These are phyloP conservation scores for Ptilonorhynchus violaceus DNA, from an alignment of 2,113 vertebrate species.

Conservation along the genomic window DNA sequence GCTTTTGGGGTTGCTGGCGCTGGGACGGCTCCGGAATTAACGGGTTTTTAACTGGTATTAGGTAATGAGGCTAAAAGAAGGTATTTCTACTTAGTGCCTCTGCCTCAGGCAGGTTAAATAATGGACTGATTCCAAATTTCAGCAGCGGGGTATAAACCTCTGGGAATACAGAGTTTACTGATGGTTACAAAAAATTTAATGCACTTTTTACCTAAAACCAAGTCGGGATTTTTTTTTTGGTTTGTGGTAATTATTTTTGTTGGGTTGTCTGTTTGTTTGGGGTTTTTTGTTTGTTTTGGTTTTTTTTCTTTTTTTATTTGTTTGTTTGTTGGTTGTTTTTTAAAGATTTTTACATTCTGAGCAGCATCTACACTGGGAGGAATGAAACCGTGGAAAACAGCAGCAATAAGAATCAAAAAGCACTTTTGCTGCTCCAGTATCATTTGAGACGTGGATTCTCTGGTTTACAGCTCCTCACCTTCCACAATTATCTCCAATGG, in stretches of 20 bases:
- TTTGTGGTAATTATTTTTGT: too few species aligned
- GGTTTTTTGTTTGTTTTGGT: too few species aligned
- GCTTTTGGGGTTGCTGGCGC: neutral
- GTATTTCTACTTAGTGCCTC: neutral
- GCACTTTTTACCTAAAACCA: neutral
- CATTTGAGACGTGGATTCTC: neutral
- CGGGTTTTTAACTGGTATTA: rapidly evolving
- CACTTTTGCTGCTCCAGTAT: neutral
- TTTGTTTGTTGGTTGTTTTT: neutral
- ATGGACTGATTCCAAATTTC: neutral
- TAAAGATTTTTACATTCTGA: neutral
- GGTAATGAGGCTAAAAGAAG: neutral
- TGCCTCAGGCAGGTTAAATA: neutral
- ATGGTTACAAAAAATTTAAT: neutral
- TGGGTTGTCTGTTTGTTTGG: too few species aligned
- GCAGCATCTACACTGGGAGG: neutral
- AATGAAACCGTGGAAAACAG: neutral
- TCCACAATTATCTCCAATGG: neutral
- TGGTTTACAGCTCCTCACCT: neutral
- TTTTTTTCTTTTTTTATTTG: neutral
- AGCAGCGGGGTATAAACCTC: neutral
- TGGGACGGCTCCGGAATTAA: neutral
- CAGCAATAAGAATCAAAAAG: neutral
- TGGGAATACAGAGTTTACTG: neutral
- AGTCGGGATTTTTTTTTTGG: too few species aligned